Conservation (phyloP, 2,797 vertebrate species). For the Gadopsis marmoratus region DNA sequence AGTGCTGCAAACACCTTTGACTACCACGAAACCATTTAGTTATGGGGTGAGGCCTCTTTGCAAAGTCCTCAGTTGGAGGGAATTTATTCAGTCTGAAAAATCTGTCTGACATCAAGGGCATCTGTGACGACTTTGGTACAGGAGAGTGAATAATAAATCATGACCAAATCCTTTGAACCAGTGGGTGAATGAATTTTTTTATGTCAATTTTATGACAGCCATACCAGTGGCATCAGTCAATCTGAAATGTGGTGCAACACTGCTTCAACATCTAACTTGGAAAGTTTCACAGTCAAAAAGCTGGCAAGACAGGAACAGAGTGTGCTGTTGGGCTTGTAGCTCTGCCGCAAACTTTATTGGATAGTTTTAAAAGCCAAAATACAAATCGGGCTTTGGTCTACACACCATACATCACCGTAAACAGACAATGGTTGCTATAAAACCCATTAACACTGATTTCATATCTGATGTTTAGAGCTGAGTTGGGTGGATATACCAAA, state of each 20-base stretch:
- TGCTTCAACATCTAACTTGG: conserved; percentile 62
- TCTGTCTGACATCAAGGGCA: conserved; percentile 71
- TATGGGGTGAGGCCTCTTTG: conserved; percentile 43
- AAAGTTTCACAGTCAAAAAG: conserved; percentile 53
- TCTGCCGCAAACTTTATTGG: conserved; percentile 28
- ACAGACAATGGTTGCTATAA: not conserved
- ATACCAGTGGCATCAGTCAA: conserved; percentile 66
- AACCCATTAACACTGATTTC: conserved; percentile 2
- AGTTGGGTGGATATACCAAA: not conserved
- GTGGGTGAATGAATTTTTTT: conserved; percentile 59
- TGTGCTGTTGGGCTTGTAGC: conserved; percentile 29
- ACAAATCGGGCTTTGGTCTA: conserved; percentile 7
- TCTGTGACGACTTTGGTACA: conserved; percentile 63
- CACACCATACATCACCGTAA: not conserved
- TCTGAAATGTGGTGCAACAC: conserved; percentile 72
- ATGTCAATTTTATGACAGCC: conserved; percentile 72
- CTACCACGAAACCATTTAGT: conserved; percentile 47
- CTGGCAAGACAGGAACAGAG: conserved; percentile 41
- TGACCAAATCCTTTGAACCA: conserved; percentile 72
- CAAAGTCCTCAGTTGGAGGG: conserved; percentile 54
- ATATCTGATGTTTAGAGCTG: not conserved
- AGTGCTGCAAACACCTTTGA: conserved; percentile 49
- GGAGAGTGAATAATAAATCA: conserved; percentile 72
- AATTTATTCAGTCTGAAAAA: conserved; percentile 64
- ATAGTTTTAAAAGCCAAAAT: conserved; percentile 39